Base-by-base conservation (phyloP, 2,113 vertebrate species). In the Hystrix cristata region DNA sequence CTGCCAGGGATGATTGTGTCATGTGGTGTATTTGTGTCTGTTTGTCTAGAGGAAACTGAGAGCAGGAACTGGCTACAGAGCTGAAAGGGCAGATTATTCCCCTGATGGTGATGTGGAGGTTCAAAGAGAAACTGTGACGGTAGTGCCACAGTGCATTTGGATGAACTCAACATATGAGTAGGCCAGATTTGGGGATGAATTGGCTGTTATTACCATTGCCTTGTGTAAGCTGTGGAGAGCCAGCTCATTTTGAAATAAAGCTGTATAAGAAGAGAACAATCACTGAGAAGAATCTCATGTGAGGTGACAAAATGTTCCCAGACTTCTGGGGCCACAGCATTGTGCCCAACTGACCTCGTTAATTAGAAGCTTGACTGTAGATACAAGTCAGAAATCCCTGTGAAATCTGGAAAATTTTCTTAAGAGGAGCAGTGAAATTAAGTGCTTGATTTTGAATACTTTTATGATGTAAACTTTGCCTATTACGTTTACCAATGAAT, bases 361-460 rank as follows among this genome's bases (percentile, higher is more conserved):
- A 95, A 48, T 15, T 80, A 84, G 15, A 34, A 7, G 4, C 29
- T 1, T 57, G 21, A 78, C 62, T n/a, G 64, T 9, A 27, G 18
- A 5, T 60, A 19, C 10, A 38, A 19, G 10, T 23, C 16, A 92
- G 80, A 74, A 76, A 90, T 95, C 34, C 23, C 82, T 4, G n/a
- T 55, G 57, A 65, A 0, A 38, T 87, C 7, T 46, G 16, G 34
- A 79, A 48, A 81, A 34, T 76, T 83, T 96, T 10, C 43, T 94
- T 34, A 7, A 91, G 25, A 93, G 62, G 21, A 83, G 4, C 80
- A 34, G 29, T 96, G 5, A 91, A 85, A 94, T 93, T 62, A 94
- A 92, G 7, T 87, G 16, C 31, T 87, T 72, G 15, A 81, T 89
- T 80, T 82, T 48, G 0, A 51, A 43, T 72, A 29, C 5, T 69